These are phyloP conservation scores for Rafetus swinhoei DNA, from an alignment of 2,113 vertebrate species.

Conservation along the genomic window DNA sequence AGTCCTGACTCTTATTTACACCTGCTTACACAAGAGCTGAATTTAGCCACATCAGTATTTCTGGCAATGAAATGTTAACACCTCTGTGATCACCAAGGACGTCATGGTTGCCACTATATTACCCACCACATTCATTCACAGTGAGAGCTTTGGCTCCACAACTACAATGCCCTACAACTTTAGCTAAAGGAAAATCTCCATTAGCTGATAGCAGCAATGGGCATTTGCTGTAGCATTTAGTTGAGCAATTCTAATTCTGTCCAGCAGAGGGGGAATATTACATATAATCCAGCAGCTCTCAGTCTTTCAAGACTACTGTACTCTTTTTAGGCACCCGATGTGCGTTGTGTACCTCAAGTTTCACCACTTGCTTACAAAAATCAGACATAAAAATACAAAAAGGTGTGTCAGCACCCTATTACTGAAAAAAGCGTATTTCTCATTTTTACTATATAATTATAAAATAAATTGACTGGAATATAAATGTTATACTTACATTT, in stretches of 20 bases:
- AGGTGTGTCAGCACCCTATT: too few relatives aligned
- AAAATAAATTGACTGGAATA: too few relatives aligned
- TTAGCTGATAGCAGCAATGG: background rate
- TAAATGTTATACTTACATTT: too few relatives aligned
- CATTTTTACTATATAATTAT: too few relatives aligned
- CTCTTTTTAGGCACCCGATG: too few relatives aligned
- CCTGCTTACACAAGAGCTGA: background rate
- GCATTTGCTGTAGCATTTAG: fast-evolving
- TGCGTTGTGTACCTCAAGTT: too few relatives aligned
- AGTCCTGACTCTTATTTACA: background rate
- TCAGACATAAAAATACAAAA: too few relatives aligned
- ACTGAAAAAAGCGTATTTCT: too few relatives aligned
- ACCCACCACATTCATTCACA: background rate
- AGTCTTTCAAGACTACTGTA: too few relatives aligned
- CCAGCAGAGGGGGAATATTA: constrained; percentile 63
- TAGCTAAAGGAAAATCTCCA: background rate
- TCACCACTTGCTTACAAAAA: too few relatives aligned
- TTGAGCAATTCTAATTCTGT: constrained; percentile 37
- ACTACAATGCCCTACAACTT: background rate
- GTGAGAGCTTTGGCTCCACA: background rate
- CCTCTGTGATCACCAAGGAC: background rate
- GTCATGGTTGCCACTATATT: background rate
- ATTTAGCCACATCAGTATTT: background rate
- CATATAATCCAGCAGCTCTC: background rate
- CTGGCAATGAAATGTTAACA: background rate